These are phyloP conservation scores for Suricata suricatta DNA, from an alignment of 2,113 vertebrate species.

Conservation along the genomic window DNA sequence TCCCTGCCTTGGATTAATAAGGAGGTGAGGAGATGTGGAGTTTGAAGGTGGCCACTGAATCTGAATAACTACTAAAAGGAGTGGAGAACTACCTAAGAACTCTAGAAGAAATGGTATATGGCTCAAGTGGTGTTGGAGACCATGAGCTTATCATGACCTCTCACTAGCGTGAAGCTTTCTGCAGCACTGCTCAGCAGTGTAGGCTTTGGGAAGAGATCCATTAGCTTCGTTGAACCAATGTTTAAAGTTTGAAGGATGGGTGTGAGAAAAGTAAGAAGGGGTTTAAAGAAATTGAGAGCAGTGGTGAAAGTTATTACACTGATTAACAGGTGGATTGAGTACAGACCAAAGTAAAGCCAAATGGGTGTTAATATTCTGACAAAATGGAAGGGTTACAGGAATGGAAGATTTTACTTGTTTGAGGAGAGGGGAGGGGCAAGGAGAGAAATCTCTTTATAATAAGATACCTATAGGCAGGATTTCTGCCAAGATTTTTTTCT, in stretches of 20 bases:
- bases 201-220: not conserved
- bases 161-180: not conserved
- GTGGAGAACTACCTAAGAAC: not conserved
- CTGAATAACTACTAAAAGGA: not conserved
- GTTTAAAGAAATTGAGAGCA: not conserved
- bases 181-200: not conserved
- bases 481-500: not conserved
- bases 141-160: not conserved
- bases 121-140: not conserved
- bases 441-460: not conserved
- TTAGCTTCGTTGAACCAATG: not conserved
- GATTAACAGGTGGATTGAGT: not conserved
- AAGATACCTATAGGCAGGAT: not conserved
- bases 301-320: not conserved
- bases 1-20: not conserved
- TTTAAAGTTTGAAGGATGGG: not conserved
- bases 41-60: not conserved
- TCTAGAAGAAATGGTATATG: not conserved
- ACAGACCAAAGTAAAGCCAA: not conserved
- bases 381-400: not conserved
- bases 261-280: not conserved
- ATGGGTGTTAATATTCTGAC: not conserved
- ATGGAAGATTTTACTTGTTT: fast-evolving
- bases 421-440: not conserved
- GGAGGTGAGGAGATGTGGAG: not conserved